phyloP scores from a whole-genome alignment of 2,888 invertebrate species.

The Nesidiocoris tenuis region DNA sequence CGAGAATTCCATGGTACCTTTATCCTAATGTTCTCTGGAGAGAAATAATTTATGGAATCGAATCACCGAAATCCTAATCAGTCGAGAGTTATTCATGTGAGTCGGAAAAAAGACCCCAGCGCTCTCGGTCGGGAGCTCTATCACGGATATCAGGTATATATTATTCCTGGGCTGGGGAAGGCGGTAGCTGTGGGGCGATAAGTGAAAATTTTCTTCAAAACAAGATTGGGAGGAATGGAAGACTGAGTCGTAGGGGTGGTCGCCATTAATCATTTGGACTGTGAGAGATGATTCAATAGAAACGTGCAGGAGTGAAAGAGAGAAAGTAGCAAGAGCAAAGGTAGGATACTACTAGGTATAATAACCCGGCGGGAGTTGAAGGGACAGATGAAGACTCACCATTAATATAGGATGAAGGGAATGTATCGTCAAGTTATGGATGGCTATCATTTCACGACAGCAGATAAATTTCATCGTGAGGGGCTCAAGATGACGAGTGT shows the following conservation, averaged over 20 bases:
- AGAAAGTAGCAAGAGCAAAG: constrained; percentile 18
- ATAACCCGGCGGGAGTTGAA: constrained; percentile 19
- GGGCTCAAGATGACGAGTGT: not conserved
- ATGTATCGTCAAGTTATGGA: constrained; percentile 42
- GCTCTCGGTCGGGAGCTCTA: not conserved
- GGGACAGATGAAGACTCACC: constrained; percentile 42
- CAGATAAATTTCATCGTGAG: constrained; percentile 34
- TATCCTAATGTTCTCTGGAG: not conserved
- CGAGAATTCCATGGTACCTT: not conserved
- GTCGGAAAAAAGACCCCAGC: not conserved
- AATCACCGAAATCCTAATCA: not conserved
- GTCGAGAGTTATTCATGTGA: not conserved
- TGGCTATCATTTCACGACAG: constrained; percentile 40
- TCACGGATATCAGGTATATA: not conserved
- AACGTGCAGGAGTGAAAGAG: not conserved
- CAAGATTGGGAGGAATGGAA: constrained; percentile 1
- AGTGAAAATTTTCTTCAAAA: constrained; percentile 34
- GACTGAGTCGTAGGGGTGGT: not conserved
- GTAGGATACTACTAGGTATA: constrained; percentile 24
- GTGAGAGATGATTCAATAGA: constrained; percentile 40
- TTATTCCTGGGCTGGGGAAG: not conserved
- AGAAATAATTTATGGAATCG: not conserved
- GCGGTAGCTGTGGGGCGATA: constrained; percentile 23
- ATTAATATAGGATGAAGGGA: constrained; percentile 42
- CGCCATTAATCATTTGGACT: constrained; percentile 28